Evolutionary conservation across 2,888 invertebrate species (phyloP).

Genomic region (Polyommatus iphigenia): DNA sequence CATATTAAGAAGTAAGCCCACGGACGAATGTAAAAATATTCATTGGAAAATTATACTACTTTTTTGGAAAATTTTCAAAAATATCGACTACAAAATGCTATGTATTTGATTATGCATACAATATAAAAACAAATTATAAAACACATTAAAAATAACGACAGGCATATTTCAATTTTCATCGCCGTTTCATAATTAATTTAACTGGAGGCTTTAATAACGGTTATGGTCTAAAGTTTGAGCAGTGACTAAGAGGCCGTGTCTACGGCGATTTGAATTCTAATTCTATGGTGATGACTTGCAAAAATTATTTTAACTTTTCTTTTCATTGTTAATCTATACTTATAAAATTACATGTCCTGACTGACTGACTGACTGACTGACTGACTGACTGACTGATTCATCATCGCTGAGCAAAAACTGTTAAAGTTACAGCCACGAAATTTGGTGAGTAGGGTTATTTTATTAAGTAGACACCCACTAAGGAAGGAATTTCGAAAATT

Average conservation of each 20-base stretch:
- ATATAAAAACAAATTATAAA: not conserved
- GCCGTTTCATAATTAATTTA: slow-evolving; percentile 28
- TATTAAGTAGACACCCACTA: too few species aligned
- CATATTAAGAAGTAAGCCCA: not conserved
- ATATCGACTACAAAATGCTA: not conserved
- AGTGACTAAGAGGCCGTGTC: slow-evolving; percentile 1
- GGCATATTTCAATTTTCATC: slow-evolving; percentile 27
- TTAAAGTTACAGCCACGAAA: too few species aligned
- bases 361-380: too few species aligned
- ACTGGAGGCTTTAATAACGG: slow-evolving; percentile 27
- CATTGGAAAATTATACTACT: not conserved
- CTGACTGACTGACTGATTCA: too few species aligned
- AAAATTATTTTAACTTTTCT: slow-evolving; percentile 55
- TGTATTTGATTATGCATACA: slow-evolving; percentile 14
- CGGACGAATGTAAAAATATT: not conserved
- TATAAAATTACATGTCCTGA: too few species aligned
- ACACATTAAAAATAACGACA: slow-evolving; percentile 19
- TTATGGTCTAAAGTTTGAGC: slow-evolving; percentile 8
- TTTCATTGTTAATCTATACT: too few species aligned
- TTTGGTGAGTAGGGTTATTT: too few species aligned
- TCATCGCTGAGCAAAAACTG: too few species aligned
- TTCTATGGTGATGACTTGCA: slow-evolving; percentile 28
- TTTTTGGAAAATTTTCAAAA: not conserved
- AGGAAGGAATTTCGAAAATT: too few species aligned
- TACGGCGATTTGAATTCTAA: slow-evolving; percentile 29